Evolutionary conservation across 1,140 invertebrate genomes (phyloP).

Genomic region (Pseudomyrmex gracilis): DNA sequence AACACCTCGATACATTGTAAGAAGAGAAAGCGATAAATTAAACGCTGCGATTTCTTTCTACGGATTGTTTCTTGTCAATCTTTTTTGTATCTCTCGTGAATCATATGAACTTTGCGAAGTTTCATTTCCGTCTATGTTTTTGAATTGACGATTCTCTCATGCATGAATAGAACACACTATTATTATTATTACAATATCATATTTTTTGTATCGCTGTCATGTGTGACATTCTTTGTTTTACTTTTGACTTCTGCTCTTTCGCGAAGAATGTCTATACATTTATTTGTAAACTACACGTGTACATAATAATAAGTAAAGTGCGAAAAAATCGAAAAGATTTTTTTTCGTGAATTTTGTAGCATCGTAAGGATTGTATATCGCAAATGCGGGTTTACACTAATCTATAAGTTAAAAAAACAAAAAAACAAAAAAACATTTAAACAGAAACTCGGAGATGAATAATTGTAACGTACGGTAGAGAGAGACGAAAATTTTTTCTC

Average conservation of each 20-base stretch:
- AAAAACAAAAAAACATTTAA: no score
- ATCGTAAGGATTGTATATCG: not conserved
- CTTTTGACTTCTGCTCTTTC: constrained; percentile 15
- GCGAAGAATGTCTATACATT: constrained; percentile 5
- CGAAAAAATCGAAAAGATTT: not conserved
- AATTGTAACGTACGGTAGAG: constrained; percentile 32
- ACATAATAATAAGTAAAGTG: not conserved
- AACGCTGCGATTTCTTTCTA: not conserved
- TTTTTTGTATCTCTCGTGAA: constrained; percentile 13
- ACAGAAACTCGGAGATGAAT: constrained; percentile 22
- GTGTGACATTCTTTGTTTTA: constrained; percentile 8
- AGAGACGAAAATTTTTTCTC: not conserved
- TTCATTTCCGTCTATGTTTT: not conserved
- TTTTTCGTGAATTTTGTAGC: constrained; percentile 8
- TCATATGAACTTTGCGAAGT: not conserved
- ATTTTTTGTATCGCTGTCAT: constrained; percentile 5
- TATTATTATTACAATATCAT: constrained; percentile 4
- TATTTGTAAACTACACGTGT: constrained; percentile 37
- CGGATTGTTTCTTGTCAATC: not conserved
- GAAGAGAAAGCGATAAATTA: not conserved
- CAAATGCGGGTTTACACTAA: not conserved
- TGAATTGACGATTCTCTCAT: not conserved
- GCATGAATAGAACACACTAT: not conserved
- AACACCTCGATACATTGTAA: not conserved
- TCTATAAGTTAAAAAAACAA: constrained; percentile 6